phyloP scores from a whole-genome alignment of 2,113 vertebrate genomes.

The Pungitius pungitius region DNA sequence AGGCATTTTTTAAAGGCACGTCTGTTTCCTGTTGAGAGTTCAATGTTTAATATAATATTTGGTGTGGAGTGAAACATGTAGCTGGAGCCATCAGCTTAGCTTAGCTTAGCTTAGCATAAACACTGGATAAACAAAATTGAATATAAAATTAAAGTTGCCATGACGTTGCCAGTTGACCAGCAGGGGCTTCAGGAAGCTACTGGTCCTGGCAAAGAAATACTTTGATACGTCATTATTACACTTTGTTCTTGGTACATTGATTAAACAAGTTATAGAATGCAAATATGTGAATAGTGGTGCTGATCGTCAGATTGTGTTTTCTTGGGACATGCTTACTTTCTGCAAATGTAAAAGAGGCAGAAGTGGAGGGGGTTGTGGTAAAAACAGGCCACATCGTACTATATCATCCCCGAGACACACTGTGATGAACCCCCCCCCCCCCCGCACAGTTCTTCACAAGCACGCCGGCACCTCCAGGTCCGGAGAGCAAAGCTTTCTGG shows the following conservation, averaged over 20 bases:
- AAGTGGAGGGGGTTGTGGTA: slow-evolving; percentile 46
- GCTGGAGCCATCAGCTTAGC: not conserved
- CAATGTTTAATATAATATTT: not conserved
- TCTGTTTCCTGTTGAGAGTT: not conserved
- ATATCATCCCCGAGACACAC: slow-evolving; percentile 47
- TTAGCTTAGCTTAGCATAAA: slow-evolving; percentile 9
- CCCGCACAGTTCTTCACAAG: slow-evolving; percentile 54
- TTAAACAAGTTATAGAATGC: not conserved
- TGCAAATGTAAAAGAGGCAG: slow-evolving; percentile 13
- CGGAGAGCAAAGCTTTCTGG: slow-evolving; percentile 69
- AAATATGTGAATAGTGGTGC: not conserved
- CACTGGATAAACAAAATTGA: not conserved
- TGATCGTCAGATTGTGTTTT: not conserved
- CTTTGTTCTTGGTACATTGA: not conserved
- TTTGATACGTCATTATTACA: not conserved
- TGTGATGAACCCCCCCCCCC: slow-evolving; percentile 47
- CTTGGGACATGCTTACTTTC: slow-evolving; percentile 6
- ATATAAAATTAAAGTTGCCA: not conserved
- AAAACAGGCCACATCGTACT: slow-evolving; percentile 49
- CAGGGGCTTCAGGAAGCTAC: not conserved
- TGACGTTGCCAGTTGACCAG: not conserved
- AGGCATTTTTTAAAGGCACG: not conserved
- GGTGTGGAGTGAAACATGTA: not conserved
- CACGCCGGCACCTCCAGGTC: slow-evolving; percentile 73
- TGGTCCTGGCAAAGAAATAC: not conserved